A percentile compares a stretch with the other conserved stretches of the same genome.
Conservation (phyloP, 2,797 vertebrate genomes). For the Sebastes cheni region DNA sequence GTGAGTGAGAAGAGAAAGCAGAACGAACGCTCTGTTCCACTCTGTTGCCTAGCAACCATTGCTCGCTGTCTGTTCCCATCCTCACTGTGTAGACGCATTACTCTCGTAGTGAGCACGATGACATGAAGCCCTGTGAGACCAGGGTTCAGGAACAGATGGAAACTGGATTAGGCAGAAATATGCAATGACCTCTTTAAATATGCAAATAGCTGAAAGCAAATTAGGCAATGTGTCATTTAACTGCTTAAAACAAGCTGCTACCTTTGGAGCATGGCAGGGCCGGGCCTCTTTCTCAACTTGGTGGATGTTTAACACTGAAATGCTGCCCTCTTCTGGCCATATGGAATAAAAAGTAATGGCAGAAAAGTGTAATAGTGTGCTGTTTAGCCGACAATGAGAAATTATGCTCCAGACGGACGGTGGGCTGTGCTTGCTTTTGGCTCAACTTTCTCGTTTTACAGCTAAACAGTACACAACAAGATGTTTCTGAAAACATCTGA, state of each 20-base stretch:
- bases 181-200: conserved; percentile 58
- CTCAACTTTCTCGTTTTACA: no score
- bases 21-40: conserved; percentile 65
- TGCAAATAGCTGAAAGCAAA: conserved; percentile 40
- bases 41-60: conserved; percentile 84
- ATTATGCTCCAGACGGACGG: neutral
- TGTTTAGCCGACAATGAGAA: neutral
- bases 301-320: conserved; percentile 22
- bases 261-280: neutral
- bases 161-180: conserved; percentile 64
- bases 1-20: conserved; percentile 64
- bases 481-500: no score
- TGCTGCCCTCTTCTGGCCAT: conserved; percentile 42
- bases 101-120: conserved; percentile 57
- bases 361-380: neutral
- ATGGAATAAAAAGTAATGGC: neutral
- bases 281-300: conserved; percentile 6
- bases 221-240: conserved; percentile 44
- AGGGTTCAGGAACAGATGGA: conserved; percentile 51
- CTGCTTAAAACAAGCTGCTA: conserved; percentile 35
- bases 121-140: conserved; percentile 61
- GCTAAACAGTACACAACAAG: no score
- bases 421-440: no score
- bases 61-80: conserved; percentile 58
- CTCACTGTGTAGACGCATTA: conserved; percentile 46